Evolutionary conservation across 2,797 vertebrate species (phyloP).

Genomic region (Thaleichthys pacificus): DNA sequence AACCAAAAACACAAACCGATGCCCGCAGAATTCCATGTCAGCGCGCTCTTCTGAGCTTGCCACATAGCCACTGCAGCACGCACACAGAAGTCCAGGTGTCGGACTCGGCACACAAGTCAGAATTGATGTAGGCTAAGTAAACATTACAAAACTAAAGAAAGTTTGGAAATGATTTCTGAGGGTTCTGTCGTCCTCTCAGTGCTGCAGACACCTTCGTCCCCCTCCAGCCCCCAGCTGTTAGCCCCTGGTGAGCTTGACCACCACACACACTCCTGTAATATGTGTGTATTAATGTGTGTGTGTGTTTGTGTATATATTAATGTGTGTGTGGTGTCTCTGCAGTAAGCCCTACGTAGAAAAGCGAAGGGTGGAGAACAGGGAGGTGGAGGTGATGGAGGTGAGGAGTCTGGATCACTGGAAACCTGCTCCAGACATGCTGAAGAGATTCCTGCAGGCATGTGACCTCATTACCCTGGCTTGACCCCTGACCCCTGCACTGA

Average conservation of each 20-base stretch:
- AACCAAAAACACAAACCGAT: too few species aligned
- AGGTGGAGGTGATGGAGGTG: conserved; percentile 47
- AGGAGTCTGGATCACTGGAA: conserved; percentile 40
- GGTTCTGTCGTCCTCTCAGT: not conserved
- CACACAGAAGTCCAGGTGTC: too few species aligned
- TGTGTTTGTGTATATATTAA: not conserved
- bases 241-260: conserved; percentile 22
- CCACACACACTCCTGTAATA: not conserved
- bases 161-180: not conserved
- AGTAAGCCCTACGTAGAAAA: conserved; percentile 34
- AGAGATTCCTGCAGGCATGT: conserved; percentile 8
- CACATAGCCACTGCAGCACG: too few species aligned
- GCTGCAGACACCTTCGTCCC: conserved; percentile 27
- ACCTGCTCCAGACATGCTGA: conserved; percentile 25
- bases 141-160: not conserved
- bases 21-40: too few species aligned
- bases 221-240: conserved; percentile 9
- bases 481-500: not conserved
- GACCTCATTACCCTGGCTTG: not conserved
- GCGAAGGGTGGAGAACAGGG: conserved; percentile 18
- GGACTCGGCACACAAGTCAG: too few species aligned
- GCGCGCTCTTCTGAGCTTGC: too few species aligned
- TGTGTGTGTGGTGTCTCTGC: conserved; percentile 15
- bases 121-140: too few species aligned
- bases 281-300: not conserved